These are phyloP conservation scores for Aegithalos caudatus DNA, from an alignment of 2,113 vertebrate genomes.

Conservation along the genomic window DNA sequence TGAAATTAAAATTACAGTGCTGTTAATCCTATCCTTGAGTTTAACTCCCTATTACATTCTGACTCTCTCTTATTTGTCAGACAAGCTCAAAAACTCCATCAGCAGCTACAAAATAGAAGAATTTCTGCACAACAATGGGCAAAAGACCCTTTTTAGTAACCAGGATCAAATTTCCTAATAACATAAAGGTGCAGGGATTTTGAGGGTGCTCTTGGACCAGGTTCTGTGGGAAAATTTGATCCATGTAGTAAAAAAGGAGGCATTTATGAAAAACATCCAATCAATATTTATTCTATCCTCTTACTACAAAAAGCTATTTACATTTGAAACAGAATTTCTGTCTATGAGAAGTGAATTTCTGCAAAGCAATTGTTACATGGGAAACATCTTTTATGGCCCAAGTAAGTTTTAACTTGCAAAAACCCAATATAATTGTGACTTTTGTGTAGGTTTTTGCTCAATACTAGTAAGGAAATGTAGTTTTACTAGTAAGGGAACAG, in stretches of 20 bases:
- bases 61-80: neutral
- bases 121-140: neutral
- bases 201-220: neutral
- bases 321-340: neutral
- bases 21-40: neutral
- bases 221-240: neutral
- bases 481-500: neutral
- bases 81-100: neutral
- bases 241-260: neutral
- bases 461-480: neutral
- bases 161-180: neutral
- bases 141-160: neutral
- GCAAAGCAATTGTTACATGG: neutral
- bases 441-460: neutral
- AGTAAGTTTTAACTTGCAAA: neutral
- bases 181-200: neutral
- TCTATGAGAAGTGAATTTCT: neutral
- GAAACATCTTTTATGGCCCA: neutral
- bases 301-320: neutral
- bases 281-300: neutral
- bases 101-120: neutral
- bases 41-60: neutral
- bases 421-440: accelerated
- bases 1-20: neutral
- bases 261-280: neutral